Evolutionary conservation across 2,113 vertebrate species (phyloP), one percentile per base, ranked within the genome.

Genomic region (Urocitellus parryii): DNA sequence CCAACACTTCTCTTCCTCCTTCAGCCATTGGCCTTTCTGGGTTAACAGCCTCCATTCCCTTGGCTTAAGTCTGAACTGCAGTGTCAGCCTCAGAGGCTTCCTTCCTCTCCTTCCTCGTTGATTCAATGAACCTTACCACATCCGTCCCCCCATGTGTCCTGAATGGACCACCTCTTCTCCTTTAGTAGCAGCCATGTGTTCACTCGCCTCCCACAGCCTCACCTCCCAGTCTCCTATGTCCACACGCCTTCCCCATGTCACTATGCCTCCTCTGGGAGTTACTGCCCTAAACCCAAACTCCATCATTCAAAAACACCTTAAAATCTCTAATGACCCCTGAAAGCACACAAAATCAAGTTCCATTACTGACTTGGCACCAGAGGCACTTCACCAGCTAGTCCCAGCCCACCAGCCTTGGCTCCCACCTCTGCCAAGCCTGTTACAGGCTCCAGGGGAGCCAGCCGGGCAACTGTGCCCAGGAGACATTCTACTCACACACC

Each of bases 161-260:
- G 48, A 20, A 39, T 1, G 4, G 4, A 4, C 24, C 4, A 0
- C 16, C 14, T 61, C 78, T 48, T 34, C 79, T 65, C 58, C 34
- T 25, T 37, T 16, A 12, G 5, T 1, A 14, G 22, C 67, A 9
- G 16, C 79, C 3, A 32, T 12, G 56, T 27, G 6, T 8, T 0
- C 37, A 51, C 48, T 51, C 48, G 67, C 63, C 53, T 53, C 53
- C 53, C 14, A 53, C 53, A 53, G 53, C 51, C 67, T 48, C 63
- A 20, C 7, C 34, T 29, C 20, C 87, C 3, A 29, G 9, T 16
- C 12, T 29, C 14, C 61, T 70, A 67, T 45, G 18, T 37, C 61
- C 8, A 7, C 61, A 63, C 61, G 24, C 58, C 61, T 63, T 22
- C 29, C 18, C 93, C 39, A 25, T 37, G 51, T 34, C 22, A 22